Evolutionary conservation across 1,140 invertebrate species (phyloP).

Genomic region (Listronotus oregonensis): DNA sequence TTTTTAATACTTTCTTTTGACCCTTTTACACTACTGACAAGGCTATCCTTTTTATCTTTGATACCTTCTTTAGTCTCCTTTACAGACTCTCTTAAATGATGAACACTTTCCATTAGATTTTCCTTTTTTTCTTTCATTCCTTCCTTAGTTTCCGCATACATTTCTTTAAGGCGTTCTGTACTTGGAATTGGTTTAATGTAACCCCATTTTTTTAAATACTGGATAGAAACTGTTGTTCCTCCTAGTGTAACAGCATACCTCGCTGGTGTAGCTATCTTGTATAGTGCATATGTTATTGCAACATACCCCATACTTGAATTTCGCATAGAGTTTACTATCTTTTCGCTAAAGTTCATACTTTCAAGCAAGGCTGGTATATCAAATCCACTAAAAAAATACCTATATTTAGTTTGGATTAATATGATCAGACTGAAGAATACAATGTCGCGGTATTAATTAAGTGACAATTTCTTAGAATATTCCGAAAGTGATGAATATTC

Average conservation of each 20-base stretch:
- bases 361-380: slow-evolving; percentile 82
- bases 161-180: slow-evolving; percentile 64
- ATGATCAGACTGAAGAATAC: too few relatives aligned
- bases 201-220: slow-evolving; percentile 67
- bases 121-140: slow-evolving; percentile 54
- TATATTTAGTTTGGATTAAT: background rate
- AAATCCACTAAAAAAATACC: slow-evolving; percentile 73
- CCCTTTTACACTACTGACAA: slow-evolving; percentile 34
- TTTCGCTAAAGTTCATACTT: slow-evolving; percentile 74
- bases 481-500: too few relatives aligned
- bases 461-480: too few relatives aligned
- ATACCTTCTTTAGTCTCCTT: slow-evolving; percentile 43
- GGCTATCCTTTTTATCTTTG: slow-evolving; percentile 40
- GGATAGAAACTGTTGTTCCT: slow-evolving; percentile 74
- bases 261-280: slow-evolving; percentile 88
- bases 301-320: slow-evolving; percentile 83
- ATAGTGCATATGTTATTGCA: slow-evolving; percentile 86
- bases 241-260: slow-evolving; percentile 89
- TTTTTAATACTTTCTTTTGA: slow-evolving; percentile 29
- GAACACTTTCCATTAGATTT: slow-evolving; percentile 56
- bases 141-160: slow-evolving; percentile 63
- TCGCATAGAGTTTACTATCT: slow-evolving; percentile 72
- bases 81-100: slow-evolving; percentile 37
- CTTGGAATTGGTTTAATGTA: slow-evolving; percentile 72
- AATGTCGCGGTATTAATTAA: too few relatives aligned